Conservation (phyloP, 2,113 vertebrate species). For the Bubo scandiacus region DNA sequence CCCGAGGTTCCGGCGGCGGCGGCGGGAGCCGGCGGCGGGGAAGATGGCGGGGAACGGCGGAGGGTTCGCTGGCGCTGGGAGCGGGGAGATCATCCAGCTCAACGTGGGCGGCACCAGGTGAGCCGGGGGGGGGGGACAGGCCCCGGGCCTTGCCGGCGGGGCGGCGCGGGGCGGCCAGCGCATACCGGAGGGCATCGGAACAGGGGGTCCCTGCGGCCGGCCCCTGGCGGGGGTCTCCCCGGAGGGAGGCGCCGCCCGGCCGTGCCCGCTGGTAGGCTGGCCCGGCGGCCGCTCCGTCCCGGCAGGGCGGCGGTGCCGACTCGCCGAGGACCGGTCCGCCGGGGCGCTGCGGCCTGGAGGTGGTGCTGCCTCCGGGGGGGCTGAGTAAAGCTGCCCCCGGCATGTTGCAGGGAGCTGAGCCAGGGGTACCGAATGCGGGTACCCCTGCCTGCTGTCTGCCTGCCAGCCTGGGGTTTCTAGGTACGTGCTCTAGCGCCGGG, state of each 20-base stretch:
- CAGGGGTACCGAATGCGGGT: not conserved
- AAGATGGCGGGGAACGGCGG: slow-evolving; percentile 85
- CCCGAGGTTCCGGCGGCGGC: not conserved
- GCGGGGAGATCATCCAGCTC: slow-evolving; percentile 92
- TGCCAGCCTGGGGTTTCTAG: not conserved
- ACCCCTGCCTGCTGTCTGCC: not conserved
- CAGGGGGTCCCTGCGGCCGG: not conserved
- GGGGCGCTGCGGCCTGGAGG: not conserved
- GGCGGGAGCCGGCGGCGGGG: not conserved
- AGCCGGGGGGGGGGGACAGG: not conserved
- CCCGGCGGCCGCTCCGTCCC: not conserved
- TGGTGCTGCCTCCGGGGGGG: not conserved
- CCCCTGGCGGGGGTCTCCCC: too few relatives aligned
- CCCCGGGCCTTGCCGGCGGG: not conserved
- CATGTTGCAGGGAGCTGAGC: rapidly evolving
- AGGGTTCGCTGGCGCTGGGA: slow-evolving; percentile 74
- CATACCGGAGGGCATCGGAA: not conserved
- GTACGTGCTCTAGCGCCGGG: rapidly evolving
- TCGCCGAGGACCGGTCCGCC: not conserved
- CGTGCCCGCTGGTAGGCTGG: not conserved
- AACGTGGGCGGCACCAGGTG: slow-evolving; percentile 95
- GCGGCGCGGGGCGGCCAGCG: not conserved
- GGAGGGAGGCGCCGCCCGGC: not conserved
- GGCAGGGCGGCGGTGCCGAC: not conserved
- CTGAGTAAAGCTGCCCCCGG: rapidly evolving